A percentile compares a stretch with the other conserved stretches of the same genome.
Conservation (phyloP, 2,888 invertebrate genomes). For the Drosophila mercatorum region DNA sequence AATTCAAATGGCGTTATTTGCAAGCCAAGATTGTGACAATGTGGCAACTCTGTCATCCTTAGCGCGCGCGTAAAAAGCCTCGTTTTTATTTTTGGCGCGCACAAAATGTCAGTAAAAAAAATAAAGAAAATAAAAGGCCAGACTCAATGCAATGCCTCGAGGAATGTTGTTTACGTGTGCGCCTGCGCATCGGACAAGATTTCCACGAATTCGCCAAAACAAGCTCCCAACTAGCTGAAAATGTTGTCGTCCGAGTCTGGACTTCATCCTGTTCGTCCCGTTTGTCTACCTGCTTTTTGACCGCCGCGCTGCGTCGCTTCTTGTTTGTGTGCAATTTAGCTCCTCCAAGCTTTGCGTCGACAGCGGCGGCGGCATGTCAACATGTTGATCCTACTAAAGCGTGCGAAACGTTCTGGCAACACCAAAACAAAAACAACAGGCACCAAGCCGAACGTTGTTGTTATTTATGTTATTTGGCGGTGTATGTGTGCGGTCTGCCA, state of each 20-base stretch:
- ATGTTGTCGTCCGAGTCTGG: slow-evolving; percentile 48
- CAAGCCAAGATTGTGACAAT: slow-evolving; percentile 5
- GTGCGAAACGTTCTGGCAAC: slow-evolving; percentile 74
- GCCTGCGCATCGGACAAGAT: slow-evolving; percentile 70
- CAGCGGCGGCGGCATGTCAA: slow-evolving; percentile 61
- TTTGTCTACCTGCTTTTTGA: slow-evolving; percentile 64
- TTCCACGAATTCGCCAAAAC: slow-evolving; percentile 66
- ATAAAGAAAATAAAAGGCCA: slow-evolving; percentile 42
- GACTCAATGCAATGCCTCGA: slow-evolving; percentile 56
- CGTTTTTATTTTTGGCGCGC: slow-evolving; percentile 69
- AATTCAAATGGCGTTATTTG: background rate
- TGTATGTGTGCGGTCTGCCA: slow-evolving; percentile 37
- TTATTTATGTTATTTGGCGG: slow-evolving; percentile 70
- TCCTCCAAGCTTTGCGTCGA: slow-evolving; percentile 54
- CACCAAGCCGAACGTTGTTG: slow-evolving; percentile 47
- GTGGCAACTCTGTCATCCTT: slow-evolving; percentile 44
- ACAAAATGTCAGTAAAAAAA: slow-evolving; percentile 15
- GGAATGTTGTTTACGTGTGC: slow-evolving; percentile 79
- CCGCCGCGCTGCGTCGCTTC: slow-evolving; percentile 68
- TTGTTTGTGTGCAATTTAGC: slow-evolving; percentile 75
- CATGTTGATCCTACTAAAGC: slow-evolving; percentile 74
- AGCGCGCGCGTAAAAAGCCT: slow-evolving; percentile 45
- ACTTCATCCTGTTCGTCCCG: slow-evolving; percentile 74
- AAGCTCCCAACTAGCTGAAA: slow-evolving; percentile 44
- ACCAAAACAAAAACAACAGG: slow-evolving; percentile 61